Evolutionary conservation across 2,797 vertebrate genomes (phyloP).

Genomic region (Anolis apletophallus): DNA sequence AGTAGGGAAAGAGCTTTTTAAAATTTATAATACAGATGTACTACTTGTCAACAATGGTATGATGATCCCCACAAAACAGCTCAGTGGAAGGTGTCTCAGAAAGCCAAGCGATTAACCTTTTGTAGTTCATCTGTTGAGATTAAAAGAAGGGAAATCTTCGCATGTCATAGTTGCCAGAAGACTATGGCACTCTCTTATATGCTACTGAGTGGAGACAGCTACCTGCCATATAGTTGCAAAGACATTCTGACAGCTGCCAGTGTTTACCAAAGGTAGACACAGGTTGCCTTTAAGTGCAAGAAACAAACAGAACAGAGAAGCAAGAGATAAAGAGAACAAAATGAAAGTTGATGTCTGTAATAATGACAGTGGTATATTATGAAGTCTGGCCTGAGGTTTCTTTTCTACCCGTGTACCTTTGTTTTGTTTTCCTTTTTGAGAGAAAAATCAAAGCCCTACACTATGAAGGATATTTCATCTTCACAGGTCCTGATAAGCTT

Average conservation of each 20-base stretch:
- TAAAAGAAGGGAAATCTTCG: slow-evolving; percentile 1
- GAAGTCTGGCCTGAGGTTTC: slow-evolving; percentile 39
- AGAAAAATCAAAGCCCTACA: slow-evolving; percentile 43
- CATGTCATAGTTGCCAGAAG: background rate
- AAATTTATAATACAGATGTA: background rate
- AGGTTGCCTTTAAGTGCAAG: slow-evolving; percentile 29
- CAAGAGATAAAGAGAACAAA: slow-evolving; percentile 43
- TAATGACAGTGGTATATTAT: slow-evolving; percentile 48
- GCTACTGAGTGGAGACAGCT: background rate
- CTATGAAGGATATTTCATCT: slow-evolving; percentile 25
- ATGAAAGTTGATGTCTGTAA: slow-evolving; percentile 52
- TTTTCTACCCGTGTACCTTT: slow-evolving; percentile 31
- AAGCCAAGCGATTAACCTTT: background rate
- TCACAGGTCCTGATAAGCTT: slow-evolving; percentile 29
- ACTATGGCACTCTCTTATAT: background rate
- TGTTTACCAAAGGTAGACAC: slow-evolving; percentile 9
- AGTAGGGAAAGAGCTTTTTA: too few relatives aligned
- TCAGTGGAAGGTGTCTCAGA: background rate
- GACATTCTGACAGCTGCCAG: slow-evolving; percentile 1
- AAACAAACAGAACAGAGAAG: background rate
- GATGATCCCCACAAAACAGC: background rate
- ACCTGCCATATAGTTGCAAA: background rate
- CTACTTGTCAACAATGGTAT: background rate
- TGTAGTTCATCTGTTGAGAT: background rate
- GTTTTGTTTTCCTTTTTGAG: background rate